Evolutionary conservation across 2,797 vertebrate genomes (phyloP).

Genomic region (Oryzias sinensis): DNA sequence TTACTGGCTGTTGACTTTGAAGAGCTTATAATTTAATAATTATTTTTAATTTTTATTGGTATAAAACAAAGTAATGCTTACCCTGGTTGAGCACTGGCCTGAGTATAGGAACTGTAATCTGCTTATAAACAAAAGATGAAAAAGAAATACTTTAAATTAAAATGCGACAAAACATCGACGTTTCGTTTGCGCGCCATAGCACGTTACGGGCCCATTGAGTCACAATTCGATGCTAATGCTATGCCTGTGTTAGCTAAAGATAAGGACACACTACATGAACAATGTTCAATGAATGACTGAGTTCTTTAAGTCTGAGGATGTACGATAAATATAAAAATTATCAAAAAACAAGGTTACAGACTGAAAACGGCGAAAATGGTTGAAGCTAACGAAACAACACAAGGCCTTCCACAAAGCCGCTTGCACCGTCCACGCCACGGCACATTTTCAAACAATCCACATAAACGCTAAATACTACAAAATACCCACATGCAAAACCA

Average conservation of each 20-base stretch:
- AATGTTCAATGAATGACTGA: too few species aligned
- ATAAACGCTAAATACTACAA: too few species aligned
- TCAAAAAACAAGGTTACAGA: too few species aligned
- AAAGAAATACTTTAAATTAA: not conserved
- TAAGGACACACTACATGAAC: not conserved
- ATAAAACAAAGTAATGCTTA: constrained; percentile 66
- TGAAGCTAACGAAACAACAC: constrained; percentile 6
- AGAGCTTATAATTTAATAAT: not conserved
- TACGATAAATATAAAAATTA: too few species aligned
- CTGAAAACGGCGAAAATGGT: not conserved
- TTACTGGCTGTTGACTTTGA: too few species aligned
- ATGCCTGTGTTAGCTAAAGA: not conserved
- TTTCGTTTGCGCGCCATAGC: constrained; percentile 39
- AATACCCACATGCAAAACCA: rapidly evolving
- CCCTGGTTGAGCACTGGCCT: constrained; percentile 92
- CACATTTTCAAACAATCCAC: too few species aligned
- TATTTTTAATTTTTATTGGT: not conserved
- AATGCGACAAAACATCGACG: constrained; percentile 1
- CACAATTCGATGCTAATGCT: constrained; percentile 18
- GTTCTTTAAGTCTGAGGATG: too few species aligned
- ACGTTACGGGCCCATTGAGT: constrained; percentile 6
- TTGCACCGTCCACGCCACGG: too few species aligned
- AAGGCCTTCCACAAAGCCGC: constrained; percentile 25
- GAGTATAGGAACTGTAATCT: constrained; percentile 97
- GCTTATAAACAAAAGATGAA: constrained; percentile 6